Conservation (phyloP, 2,888 invertebrate species). For the Hemistola chrysoprasaria region DNA sequence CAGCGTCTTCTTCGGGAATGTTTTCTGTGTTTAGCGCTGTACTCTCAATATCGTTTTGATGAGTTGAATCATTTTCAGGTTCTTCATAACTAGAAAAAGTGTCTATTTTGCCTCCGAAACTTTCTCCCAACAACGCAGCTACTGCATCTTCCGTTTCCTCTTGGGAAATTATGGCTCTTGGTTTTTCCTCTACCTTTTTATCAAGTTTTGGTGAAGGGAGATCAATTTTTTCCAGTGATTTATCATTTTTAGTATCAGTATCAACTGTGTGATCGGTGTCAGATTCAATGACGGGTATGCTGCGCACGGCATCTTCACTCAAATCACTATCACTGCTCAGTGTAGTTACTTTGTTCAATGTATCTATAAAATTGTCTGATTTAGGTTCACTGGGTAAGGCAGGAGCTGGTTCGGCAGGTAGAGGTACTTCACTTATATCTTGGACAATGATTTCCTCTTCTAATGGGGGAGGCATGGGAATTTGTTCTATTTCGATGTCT, state of each 20-base stretch:
- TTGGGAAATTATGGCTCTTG: conserved; percentile 92
- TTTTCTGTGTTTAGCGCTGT: conserved; percentile 73
- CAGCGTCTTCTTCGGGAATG: conserved; percentile 87
- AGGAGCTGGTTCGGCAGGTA: conserved; percentile 54
- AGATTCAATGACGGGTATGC: conserved; percentile 83
- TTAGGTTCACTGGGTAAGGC: conserved; percentile 40
- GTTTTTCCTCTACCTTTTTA: conserved; percentile 87
- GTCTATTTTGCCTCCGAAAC: conserved; percentile 86
- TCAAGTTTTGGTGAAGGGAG: conserved; percentile 61
- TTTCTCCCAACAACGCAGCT: conserved; percentile 92
- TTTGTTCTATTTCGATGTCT: conserved; percentile 60
- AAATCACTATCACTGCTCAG: conserved; percentile 71
- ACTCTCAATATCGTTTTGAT: conserved; percentile 70
- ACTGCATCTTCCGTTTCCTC: conserved; percentile 97
- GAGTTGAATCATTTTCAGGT: conserved; percentile 61
- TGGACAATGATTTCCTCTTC: conserved; percentile 61
- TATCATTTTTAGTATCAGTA: conserved; percentile 49
- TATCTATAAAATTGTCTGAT: conserved; percentile 85
- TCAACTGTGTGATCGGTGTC: conserved; percentile 50
- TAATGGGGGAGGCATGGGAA: conserved; percentile 68
- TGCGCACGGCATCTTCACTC: conserved; percentile 91
- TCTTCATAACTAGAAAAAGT: conserved; percentile 82
- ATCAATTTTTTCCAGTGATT: conserved; percentile 56
- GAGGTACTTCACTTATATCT: conserved; percentile 74
- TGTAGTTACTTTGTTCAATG: conserved; percentile 86